Conservation (phyloP, 2,113 vertebrate genomes). For the Axis porcinus region DNA sequence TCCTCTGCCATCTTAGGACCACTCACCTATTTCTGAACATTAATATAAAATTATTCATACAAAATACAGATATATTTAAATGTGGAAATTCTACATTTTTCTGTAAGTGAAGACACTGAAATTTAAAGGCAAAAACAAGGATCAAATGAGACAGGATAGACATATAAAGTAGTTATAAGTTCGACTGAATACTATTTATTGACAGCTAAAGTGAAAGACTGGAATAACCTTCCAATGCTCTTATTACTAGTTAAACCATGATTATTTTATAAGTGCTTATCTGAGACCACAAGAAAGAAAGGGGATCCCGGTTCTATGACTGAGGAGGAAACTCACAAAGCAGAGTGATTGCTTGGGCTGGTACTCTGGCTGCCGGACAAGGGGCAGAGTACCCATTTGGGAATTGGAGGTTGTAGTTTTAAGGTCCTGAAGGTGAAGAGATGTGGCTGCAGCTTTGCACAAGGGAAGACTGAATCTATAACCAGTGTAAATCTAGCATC, state of each 20-base stretch:
- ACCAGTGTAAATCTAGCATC: neutral
- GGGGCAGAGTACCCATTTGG: neutral
- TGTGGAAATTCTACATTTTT: neutral
- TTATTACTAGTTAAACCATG: neutral
- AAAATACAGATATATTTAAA: neutral
- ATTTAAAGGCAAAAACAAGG: neutral
- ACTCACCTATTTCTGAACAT: neutral
- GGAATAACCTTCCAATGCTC: neutral
- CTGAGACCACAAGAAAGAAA: neutral
- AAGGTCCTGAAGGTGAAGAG: neutral
- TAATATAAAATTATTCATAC: neutral
- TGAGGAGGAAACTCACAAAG: neutral
- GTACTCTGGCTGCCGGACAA: too few species aligned
- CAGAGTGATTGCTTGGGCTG: neutral
- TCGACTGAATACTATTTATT: neutral
- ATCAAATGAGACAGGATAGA: neutral
- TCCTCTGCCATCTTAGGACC: neutral
- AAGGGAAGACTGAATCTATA: neutral
- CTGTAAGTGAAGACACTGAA: neutral
- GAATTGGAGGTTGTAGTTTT: neutral
- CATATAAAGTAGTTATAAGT: neutral
- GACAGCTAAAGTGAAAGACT: neutral
- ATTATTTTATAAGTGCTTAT: neutral
- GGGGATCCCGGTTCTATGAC: rapidly evolving
- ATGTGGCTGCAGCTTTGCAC: neutral